phyloP scores from a whole-genome alignment of 2,113 vertebrate genomes.

The Hiodon alosoides region DNA sequence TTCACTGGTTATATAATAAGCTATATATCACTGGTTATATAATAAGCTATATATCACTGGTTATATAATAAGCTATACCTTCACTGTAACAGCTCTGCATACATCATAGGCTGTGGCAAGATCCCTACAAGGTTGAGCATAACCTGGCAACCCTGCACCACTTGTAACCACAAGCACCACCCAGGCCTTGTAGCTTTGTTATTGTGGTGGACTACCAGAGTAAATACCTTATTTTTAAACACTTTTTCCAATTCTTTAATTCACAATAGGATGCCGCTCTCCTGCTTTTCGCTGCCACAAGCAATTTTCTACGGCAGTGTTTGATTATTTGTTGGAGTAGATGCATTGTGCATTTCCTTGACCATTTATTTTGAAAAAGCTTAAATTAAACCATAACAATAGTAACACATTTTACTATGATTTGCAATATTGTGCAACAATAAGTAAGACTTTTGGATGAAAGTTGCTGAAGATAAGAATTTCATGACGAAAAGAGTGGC shows the following conservation, averaged over 20 bases:
- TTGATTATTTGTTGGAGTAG: conserved; percentile 34
- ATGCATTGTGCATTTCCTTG: conserved; percentile 38
- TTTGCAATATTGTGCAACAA: neutral
- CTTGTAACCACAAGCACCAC: too few relatives aligned
- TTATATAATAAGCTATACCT: too few relatives aligned
- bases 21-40: too few relatives aligned
- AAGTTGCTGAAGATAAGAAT: too few relatives aligned
- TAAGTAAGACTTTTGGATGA: neutral
- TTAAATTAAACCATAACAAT: neutral
- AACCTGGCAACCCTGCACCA: too few relatives aligned
- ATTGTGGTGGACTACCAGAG: conserved; percentile 34
- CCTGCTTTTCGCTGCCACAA: conserved; percentile 43
- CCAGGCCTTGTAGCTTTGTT: neutral
- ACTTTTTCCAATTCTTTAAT: conserved; percentile 46
- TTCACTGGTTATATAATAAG: too few relatives aligned
- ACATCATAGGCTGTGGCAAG: too few relatives aligned
- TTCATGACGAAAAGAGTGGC: too few relatives aligned
- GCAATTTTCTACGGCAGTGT: conserved; percentile 53
- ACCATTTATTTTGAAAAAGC: conserved; percentile 40
- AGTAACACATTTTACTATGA: neutral
- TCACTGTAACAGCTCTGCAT: too few relatives aligned
- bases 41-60: too few relatives aligned
- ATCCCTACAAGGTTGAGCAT: too few relatives aligned
- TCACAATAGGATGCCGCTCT: conserved; percentile 45
- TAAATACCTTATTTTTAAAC: conserved; percentile 40